Percentiles rank a stretch among this genome's conserved stretches.
These are phyloP conservation scores for Drosophila villosipedis DNA, from an alignment of 2,888 invertebrate genomes.

Conservation along the genomic window DNA sequence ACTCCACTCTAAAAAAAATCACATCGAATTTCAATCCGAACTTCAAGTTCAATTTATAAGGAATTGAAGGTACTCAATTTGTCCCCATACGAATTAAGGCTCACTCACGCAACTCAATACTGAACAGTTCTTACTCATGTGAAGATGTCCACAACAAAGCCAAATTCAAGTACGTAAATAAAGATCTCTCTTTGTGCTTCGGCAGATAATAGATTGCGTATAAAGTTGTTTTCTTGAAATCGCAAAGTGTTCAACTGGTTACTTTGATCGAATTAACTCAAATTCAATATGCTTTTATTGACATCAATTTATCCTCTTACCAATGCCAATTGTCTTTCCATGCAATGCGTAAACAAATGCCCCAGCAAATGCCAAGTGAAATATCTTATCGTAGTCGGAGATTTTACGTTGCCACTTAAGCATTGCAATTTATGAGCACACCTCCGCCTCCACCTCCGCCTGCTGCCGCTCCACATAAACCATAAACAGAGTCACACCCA, in stretches of 20 bases:
- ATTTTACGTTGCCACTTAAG: slow-evolving; percentile 62
- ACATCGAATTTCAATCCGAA: neutral
- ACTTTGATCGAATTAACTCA: slow-evolving; percentile 7
- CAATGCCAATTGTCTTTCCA: slow-evolving; percentile 19
- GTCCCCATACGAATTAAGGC: too few species aligned
- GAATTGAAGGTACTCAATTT: neutral
- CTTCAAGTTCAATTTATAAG: neutral
- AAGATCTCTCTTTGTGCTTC: neutral
- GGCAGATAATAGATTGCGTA: neutral
- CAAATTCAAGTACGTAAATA: neutral
- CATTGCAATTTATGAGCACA: slow-evolving; percentile 55
- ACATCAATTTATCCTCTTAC: slow-evolving; percentile 26
- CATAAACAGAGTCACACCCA: neutral
- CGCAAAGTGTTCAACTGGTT: slow-evolving; percentile 1
- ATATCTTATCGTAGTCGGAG: slow-evolving; percentile 50
- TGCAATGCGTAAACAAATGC: slow-evolving; percentile 49
- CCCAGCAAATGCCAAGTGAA: slow-evolving; percentile 48
- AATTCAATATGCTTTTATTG: slow-evolving; percentile 21
- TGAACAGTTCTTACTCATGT: neutral
- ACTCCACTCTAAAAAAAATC: neutral
- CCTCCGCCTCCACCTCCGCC: neutral
- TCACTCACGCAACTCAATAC: neutral
- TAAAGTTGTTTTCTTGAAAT: neutral
- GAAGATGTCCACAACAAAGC: neutral
- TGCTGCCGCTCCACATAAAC: too few species aligned